phyloP scores from a whole-genome alignment of 2,797 vertebrate species.

The Sphenopsis melanotis region DNA sequence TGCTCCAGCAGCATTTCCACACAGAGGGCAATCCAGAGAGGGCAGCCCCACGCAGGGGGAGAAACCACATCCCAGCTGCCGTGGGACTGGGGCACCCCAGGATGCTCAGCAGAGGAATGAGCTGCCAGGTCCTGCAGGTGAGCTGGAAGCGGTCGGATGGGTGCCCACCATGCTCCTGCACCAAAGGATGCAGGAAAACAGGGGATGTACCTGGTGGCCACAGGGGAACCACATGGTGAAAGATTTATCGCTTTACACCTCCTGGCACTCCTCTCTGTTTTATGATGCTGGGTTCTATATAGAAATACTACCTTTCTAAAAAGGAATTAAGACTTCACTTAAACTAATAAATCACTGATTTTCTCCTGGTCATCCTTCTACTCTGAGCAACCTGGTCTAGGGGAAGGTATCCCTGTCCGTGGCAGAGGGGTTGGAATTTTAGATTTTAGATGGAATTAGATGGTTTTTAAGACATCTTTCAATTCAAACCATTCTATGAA shows the following conservation, averaged over 20 bases:
- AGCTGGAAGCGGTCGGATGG: not conserved
- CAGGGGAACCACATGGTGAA: fast-evolving
- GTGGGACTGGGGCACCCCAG: not conserved
- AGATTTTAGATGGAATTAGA: not conserved
- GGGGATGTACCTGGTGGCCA: not conserved
- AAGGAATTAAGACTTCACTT: not conserved
- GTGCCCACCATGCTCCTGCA: not conserved
- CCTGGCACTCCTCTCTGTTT: not conserved
- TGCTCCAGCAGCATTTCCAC: fast-evolving
- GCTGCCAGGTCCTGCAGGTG: not conserved
- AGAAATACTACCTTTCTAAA: not conserved
- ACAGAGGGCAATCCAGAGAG: fast-evolving
- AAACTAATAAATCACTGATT: not conserved
- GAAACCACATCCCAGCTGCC: not conserved
- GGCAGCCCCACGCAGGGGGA: fast-evolving
- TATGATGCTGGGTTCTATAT: not conserved
- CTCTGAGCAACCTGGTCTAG: not conserved
- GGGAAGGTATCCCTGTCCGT: not conserved
- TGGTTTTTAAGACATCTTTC: not conserved
- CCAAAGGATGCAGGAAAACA: not conserved
- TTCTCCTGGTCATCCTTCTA: not conserved
- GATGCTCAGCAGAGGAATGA: not conserved
- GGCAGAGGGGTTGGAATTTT: not conserved
- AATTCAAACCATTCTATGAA: not conserved
- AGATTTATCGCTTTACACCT: not conserved